phyloP scores from a whole-genome alignment of 2,888 invertebrate species.

The Tenthredo notha region DNA sequence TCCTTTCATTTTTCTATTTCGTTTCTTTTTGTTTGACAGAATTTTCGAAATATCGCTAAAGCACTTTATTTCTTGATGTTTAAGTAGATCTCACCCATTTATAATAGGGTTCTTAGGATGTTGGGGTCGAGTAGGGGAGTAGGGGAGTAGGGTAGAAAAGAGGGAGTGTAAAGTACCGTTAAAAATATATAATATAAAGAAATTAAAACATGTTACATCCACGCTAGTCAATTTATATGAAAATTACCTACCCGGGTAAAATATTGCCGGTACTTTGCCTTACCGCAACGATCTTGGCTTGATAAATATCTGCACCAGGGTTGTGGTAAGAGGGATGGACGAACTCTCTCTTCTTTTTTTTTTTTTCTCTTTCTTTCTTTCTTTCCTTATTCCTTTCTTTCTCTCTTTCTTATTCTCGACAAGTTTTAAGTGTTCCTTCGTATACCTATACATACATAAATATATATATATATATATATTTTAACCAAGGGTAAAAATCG shows the following conservation, averaged over 20 bases:
- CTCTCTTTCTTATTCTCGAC: too few relatives aligned
- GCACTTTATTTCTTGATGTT: neutral
- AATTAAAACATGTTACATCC: slow-evolving; percentile 20
- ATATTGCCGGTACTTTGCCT: slow-evolving; percentile 41
- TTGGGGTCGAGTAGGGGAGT: neutral
- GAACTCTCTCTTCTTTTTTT: neutral
- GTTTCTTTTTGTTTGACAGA: neutral
- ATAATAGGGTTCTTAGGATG: neutral
- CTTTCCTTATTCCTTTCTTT: neutral
- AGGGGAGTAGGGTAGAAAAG: too few relatives aligned
- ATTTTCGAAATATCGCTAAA: neutral
- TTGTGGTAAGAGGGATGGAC: neutral
- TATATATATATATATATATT: neutral
- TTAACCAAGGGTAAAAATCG: neutral
- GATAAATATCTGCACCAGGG: slow-evolving; percentile 38
- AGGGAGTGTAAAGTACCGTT: neutral
- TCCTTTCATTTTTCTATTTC: neutral
- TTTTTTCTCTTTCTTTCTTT: neutral
- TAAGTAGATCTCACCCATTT: neutral
- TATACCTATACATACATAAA: neutral
- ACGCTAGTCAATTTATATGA: slow-evolving; percentile 42
- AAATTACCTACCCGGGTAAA: slow-evolving; percentile 17
- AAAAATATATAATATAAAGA: neutral
- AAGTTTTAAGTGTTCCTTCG: slow-evolving; percentile 20
- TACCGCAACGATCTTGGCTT: slow-evolving; percentile 47